phyloP scores from a whole-genome alignment of 1,140 invertebrate species.

The Neotoxoptera formosana region DNA sequence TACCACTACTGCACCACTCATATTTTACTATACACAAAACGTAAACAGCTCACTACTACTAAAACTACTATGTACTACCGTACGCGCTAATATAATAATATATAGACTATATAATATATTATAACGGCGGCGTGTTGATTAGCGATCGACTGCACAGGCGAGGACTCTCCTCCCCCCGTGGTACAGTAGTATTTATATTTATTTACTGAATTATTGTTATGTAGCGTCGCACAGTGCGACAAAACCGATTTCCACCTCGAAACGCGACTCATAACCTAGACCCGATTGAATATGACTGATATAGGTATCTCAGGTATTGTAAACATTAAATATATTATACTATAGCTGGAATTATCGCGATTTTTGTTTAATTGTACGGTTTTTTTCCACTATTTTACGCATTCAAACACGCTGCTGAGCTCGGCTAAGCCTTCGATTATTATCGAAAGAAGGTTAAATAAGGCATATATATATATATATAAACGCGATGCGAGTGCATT shows the following conservation, averaged over 20 bases:
- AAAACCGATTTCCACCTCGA: neutral
- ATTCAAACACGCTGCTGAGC: neutral
- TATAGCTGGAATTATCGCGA: neutral
- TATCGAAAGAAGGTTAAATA: constrained; percentile 32
- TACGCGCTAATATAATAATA: neutral
- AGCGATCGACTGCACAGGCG: neutral
- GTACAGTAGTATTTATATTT: neutral
- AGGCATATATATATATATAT: neutral
- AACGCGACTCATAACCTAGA: neutral
- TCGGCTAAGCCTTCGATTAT: constrained; percentile 27
- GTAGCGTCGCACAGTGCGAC: neutral
- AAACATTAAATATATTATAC: neutral
- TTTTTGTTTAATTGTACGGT: constrained; percentile 4
- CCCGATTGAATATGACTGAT: neutral
- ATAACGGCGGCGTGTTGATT: neutral
- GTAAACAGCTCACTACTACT: constrained; percentile 15
- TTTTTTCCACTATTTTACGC: neutral
- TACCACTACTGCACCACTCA: constrained; percentile 5
- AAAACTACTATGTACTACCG: constrained; percentile 15
- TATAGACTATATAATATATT: neutral
- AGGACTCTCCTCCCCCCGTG: neutral
- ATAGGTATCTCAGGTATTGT: neutral
- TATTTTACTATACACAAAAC: constrained; percentile 15
- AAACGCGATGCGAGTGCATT: neutral
- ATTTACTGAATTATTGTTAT: neutral